Evolutionary conservation across 2,888 invertebrate genomes (phyloP).

Genomic region (Oscheius sp.): DNA sequence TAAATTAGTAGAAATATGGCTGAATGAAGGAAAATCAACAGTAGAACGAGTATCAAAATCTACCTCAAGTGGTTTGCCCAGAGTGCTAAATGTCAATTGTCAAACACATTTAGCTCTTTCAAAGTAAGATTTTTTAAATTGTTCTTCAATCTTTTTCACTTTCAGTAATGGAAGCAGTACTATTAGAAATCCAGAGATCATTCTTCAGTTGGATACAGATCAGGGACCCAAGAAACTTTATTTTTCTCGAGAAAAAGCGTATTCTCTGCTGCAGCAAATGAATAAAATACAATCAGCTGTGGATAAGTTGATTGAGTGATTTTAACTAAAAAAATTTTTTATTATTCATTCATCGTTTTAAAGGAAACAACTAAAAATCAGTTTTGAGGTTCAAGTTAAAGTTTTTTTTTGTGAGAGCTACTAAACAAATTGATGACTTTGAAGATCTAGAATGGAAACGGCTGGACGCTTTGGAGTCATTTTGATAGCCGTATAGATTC

Average conservation of each 20-base stretch:
- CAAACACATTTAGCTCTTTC: background rate
- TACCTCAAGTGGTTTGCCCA: background rate
- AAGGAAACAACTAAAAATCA: too few species aligned
- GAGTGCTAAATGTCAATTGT: constrained; percentile 13
- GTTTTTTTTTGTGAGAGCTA: too few species aligned
- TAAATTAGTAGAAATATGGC: constrained; percentile 9
- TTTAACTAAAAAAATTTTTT: too few species aligned
- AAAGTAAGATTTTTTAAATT: background rate
- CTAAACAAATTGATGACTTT: too few species aligned
- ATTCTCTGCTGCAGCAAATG: background rate
- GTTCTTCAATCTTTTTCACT: background rate
- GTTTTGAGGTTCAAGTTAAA: too few species aligned
- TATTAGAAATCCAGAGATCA: background rate
- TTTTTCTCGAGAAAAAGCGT: constrained; percentile 1
- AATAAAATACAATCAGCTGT: background rate
- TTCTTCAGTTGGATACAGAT: background rate
- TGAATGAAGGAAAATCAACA: background rate
- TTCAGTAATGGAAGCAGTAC: background rate
- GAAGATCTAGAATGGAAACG: too few species aligned
- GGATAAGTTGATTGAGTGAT: constrained; percentile 5
- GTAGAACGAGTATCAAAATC: constrained; percentile 5
- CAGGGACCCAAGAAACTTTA: background rate
- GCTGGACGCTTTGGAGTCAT: too few species aligned
- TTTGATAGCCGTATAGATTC: too few species aligned
- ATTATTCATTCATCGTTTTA: too few species aligned